A percentile compares a stretch with the other conserved stretches of the same genome.
Evolutionary conservation across 2,888 invertebrate genomes (phyloP).

Genomic region (Alloplasta piceator): DNA sequence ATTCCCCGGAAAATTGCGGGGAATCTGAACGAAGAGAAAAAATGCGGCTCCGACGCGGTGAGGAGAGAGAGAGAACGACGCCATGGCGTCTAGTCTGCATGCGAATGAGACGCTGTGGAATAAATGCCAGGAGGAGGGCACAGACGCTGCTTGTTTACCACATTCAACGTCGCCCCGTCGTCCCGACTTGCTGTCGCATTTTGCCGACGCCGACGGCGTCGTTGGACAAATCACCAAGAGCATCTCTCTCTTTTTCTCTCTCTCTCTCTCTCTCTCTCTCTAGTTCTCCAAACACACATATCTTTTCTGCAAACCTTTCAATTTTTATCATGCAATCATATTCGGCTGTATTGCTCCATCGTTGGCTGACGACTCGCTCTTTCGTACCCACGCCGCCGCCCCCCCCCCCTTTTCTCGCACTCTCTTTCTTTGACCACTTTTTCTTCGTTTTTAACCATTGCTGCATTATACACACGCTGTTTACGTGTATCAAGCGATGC

Average conservation of each 20-base stretch:
- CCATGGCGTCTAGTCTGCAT: constrained; percentile 55
- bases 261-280: background rate
- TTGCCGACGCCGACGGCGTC: constrained; percentile 55
- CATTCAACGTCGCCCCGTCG: constrained; percentile 45
- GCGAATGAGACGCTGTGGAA: background rate
- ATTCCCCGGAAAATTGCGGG: constrained; percentile 17
- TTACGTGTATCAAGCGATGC: constrained; percentile 28
- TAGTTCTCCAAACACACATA: background rate
- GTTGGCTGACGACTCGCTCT: constrained; percentile 16
- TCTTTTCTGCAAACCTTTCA: constrained; percentile 43
- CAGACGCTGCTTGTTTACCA: constrained; percentile 56
- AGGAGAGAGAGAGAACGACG: constrained; percentile 47
- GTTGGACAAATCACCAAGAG: constrained; percentile 57
- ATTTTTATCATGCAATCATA: constrained; percentile 60
- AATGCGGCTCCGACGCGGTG: background rate
- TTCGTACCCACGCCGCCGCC: no score
- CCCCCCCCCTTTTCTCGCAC: background rate
- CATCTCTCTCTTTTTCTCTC: background rate
- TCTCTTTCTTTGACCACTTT: constrained; percentile 1
- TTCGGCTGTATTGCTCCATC: constrained; percentile 23
- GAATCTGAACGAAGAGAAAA: constrained; percentile 34
- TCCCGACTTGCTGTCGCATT: constrained; percentile 58
- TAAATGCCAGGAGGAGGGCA: background rate
- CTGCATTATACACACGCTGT: constrained; percentile 12
- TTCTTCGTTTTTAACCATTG: background rate